Conservation (phyloP, 2,888 invertebrate genomes). For the Venustoraphidia nigricollis region DNA sequence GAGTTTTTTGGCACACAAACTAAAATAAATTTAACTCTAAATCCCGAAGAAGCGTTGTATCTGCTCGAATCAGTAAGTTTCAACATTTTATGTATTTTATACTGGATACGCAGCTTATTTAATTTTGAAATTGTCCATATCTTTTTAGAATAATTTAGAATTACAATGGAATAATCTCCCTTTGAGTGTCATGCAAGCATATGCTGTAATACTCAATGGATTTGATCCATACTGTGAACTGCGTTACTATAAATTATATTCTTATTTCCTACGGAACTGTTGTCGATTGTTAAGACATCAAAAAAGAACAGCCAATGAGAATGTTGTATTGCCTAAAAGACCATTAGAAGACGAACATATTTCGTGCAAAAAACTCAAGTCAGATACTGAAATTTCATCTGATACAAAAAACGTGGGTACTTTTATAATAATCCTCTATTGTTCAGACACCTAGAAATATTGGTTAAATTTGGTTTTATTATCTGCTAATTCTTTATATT, state of each 20-base stretch:
- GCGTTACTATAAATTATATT: slow-evolving; percentile 19
- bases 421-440: no score
- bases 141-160: not conserved
- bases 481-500: no score
- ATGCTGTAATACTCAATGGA: slow-evolving; percentile 30
- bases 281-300: slow-evolving; percentile 13
- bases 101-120: no score
- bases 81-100: not conserved
- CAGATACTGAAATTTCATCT: no score
- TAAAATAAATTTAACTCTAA: slow-evolving; percentile 24
- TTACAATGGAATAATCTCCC: slow-evolving; percentile 34
- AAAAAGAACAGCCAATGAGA: not conserved
- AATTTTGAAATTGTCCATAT: not conserved
- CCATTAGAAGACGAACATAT: no score
- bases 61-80: slow-evolving; percentile 46
- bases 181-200: slow-evolving; percentile 50
- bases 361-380: no score
- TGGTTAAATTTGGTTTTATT: no score
- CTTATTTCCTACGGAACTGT: slow-evolving; percentile 18
- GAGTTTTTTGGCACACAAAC: slow-evolving; percentile 21
- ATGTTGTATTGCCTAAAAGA: no score
- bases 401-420: no score
- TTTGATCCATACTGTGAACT: slow-evolving; percentile 10
- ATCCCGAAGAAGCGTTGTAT: slow-evolving; percentile 49
- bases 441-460: no score